These are phyloP conservation scores for Coremacera marginata DNA, from an alignment of 2,888 invertebrate species.

Conservation along the genomic window DNA sequence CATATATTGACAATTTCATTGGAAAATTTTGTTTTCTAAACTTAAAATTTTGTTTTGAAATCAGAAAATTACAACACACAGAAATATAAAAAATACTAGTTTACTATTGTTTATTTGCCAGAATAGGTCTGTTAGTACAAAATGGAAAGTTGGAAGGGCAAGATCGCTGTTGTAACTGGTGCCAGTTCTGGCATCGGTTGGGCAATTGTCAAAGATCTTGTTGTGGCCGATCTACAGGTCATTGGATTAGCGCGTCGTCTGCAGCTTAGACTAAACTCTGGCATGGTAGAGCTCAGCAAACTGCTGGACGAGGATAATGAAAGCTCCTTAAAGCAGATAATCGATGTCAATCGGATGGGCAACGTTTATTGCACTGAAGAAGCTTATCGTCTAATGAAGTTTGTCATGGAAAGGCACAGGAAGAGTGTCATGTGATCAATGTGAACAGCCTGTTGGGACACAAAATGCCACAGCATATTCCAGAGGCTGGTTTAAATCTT, in stretches of 20 bases:
- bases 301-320: conserved; percentile 57
- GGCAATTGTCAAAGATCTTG: conserved; percentile 68
- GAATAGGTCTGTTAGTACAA: no score
- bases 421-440: conserved; percentile 70
- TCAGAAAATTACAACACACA: no score
- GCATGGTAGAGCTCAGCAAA: conserved; percentile 59
- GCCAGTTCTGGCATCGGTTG: conserved; percentile 74
- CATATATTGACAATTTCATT: no score
- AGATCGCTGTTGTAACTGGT: conserved; percentile 74
- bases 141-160: conserved; percentile 62
- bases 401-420: conserved; percentile 51
- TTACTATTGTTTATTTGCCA: no score
- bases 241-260: conserved; percentile 71
- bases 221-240: conserved; percentile 71
- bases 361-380: conserved; percentile 68
- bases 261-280: conserved; percentile 60
- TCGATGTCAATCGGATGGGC: conserved; percentile 70
- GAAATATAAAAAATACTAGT: no score
- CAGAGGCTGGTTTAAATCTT: conserved; percentile 56
- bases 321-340: conserved; percentile 55
- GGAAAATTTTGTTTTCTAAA: no score
- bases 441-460: conserved; percentile 71
- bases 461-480: conserved; percentile 64
- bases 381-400: conserved; percentile 70
- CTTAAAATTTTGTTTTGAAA: no score